These are phyloP conservation scores for Chaetodon trifasciatus DNA, from an alignment of 2,797 vertebrate species.

Conservation along the genomic window DNA sequence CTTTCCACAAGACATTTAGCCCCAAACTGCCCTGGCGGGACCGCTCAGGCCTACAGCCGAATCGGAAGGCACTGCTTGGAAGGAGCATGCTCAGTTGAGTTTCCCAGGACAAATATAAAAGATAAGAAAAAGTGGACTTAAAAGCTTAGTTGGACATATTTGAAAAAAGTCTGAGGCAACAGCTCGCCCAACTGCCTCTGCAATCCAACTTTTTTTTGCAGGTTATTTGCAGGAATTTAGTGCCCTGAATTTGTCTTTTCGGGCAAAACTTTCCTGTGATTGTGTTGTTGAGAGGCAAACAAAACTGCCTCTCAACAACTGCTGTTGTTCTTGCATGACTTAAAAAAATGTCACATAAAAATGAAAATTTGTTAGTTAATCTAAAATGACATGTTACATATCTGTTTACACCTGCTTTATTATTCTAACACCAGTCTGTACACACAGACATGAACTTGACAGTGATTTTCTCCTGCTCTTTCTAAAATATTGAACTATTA, in stretches of 20 bases:
- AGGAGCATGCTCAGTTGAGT: background rate
- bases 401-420: no score
- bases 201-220: no score
- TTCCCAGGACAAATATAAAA: constrained; percentile 11
- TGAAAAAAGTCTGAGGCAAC: background rate
- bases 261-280: no score
- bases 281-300: background rate
- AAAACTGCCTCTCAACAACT: background rate
- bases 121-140: background rate
- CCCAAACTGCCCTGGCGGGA: constrained; percentile 31
- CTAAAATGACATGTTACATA: no score
- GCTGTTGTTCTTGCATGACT: no score
- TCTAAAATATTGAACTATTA: background rate
- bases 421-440: background rate
- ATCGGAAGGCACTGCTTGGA: background rate
- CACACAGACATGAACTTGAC: background rate
- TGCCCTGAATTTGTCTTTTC: no score
- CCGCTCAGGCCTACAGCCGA: constrained; percentile 27
- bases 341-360: background rate
- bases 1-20: constrained; percentile 56
- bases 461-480: background rate
- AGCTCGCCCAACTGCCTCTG: no score
- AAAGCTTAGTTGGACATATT: background rate
- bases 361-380: background rate
- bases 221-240: no score